Conservation (phyloP, 92 coral and sea anemone genomes). For the Zoanthus sociatus region DNA sequence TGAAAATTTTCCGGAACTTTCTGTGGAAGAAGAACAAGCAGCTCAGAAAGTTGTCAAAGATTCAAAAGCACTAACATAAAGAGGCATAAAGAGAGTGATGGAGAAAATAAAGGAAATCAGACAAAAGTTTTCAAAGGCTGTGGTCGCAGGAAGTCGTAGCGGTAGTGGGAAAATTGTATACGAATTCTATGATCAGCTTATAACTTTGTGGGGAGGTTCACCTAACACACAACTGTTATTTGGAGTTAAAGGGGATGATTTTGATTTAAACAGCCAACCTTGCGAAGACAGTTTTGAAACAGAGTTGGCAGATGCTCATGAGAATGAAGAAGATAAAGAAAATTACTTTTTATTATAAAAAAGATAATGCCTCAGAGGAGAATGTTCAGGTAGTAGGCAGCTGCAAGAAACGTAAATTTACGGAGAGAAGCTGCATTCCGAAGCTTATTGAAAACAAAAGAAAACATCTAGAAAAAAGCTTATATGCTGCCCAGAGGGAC, state of each 20-base stretch:
- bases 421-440: too few species aligned
- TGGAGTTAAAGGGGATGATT: constrained; percentile 63
- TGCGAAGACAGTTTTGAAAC: too few species aligned
- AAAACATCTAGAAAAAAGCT: constrained; percentile 62
- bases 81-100: constrained; percentile 67
- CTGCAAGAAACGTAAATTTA: neutral
- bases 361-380: too few species aligned
- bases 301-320: too few species aligned
- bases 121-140: constrained; percentile 62
- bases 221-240: constrained; percentile 48
- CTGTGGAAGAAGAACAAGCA: constrained; percentile 46
- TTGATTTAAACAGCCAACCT: neutral
- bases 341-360: too few species aligned
- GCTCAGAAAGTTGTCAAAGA: constrained; percentile 50
- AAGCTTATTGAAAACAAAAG: constrained; percentile 37
- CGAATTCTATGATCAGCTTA: constrained; percentile 59
- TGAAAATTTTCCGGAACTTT: constrained; percentile 40
- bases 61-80: constrained; percentile 51
- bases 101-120: constrained; percentile 62
- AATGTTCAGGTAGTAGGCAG: neutral
- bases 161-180: constrained; percentile 67
- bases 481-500: constrained; percentile 64
- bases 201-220: constrained; percentile 57
- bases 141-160: constrained; percentile 60
- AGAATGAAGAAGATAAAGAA: too few species aligned